phyloP scores from a whole-genome alignment of 1,140 invertebrate genomes.

The Drosophila micromelanica region DNA sequence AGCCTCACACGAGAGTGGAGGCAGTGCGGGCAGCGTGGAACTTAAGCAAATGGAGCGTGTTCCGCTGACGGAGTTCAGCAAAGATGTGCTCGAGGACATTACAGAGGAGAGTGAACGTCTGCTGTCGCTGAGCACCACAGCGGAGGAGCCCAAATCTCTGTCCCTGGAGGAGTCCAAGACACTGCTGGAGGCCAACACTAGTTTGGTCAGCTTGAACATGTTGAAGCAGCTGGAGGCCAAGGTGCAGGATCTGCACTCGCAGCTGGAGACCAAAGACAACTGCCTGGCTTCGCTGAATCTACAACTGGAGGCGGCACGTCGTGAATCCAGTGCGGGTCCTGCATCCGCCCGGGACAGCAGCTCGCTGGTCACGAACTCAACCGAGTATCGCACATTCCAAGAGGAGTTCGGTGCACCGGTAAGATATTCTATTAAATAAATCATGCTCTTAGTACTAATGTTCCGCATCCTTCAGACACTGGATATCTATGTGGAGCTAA shows the following conservation, averaged over 20 bases:
- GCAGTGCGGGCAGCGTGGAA: slow-evolving; percentile 19
- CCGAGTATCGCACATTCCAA: slow-evolving; percentile 85
- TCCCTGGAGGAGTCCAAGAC: slow-evolving; percentile 70
- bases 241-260: slow-evolving; percentile 83
- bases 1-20: slow-evolving; percentile 10
- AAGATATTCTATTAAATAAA: slow-evolving; percentile 1
- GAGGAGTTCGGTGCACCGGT: slow-evolving; percentile 84
- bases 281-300: slow-evolving; percentile 83
- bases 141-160: slow-evolving; percentile 68
- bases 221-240: slow-evolving; percentile 74
- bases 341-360: slow-evolving; percentile 82
- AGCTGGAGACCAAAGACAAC: slow-evolving; percentile 84
- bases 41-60: slow-evolving; percentile 79
- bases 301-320: slow-evolving; percentile 84
- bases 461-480: slow-evolving; percentile 85
- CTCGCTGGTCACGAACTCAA: slow-evolving; percentile 82
- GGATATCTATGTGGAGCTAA: slow-evolving; percentile 87
- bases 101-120: slow-evolving; percentile 79
- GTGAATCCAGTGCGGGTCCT: slow-evolving; percentile 65
- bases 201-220: slow-evolving; percentile 72
- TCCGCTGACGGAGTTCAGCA: slow-evolving; percentile 67
- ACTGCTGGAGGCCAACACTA: slow-evolving; percentile 43
- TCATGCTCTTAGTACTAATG: not conserved
- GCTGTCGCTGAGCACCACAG: slow-evolving; percentile 67
- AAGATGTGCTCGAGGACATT: slow-evolving; percentile 81